These are phyloP conservation scores for Gorsachius magnificus DNA, from an alignment of 2,797 vertebrate species.

Conservation along the genomic window DNA sequence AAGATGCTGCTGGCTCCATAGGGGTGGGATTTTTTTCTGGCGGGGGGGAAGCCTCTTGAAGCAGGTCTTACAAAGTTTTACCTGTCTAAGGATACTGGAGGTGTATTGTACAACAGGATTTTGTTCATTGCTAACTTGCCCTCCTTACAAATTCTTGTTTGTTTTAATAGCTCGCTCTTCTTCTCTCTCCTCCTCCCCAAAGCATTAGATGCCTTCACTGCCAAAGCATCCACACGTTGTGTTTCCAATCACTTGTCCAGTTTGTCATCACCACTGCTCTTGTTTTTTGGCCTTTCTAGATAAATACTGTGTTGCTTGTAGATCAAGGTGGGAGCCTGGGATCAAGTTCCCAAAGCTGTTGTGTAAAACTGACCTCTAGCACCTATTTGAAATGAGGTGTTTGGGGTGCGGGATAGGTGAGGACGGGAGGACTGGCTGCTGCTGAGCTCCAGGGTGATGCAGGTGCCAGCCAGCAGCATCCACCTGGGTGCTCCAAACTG, in stretches of 20 bases:
- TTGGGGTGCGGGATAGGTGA: neutral
- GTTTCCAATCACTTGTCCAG: neutral
- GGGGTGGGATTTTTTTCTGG: neutral
- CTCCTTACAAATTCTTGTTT: neutral
- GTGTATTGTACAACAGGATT: neutral
- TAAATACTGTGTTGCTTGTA: neutral
- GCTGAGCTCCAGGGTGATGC: neutral
- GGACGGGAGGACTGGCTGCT: neutral
- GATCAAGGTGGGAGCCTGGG: neutral
- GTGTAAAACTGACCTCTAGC: neutral
- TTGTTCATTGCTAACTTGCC: neutral
- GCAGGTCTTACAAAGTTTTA: neutral
- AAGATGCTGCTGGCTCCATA: neutral
- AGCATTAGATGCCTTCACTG: neutral
- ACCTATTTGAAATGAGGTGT: neutral
- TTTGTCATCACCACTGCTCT: neutral
- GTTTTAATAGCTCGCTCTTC: neutral
- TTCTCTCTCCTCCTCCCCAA: neutral
- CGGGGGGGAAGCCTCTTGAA: neutral
- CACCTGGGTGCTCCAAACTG: neutral
- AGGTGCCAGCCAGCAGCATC: neutral
- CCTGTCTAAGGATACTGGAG: accelerated
- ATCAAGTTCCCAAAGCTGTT: neutral
- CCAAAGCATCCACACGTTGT: neutral
- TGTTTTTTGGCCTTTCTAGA: neutral